Conservation (phyloP, 2,113 vertebrate species). For the Baryphthengus martii region DNA sequence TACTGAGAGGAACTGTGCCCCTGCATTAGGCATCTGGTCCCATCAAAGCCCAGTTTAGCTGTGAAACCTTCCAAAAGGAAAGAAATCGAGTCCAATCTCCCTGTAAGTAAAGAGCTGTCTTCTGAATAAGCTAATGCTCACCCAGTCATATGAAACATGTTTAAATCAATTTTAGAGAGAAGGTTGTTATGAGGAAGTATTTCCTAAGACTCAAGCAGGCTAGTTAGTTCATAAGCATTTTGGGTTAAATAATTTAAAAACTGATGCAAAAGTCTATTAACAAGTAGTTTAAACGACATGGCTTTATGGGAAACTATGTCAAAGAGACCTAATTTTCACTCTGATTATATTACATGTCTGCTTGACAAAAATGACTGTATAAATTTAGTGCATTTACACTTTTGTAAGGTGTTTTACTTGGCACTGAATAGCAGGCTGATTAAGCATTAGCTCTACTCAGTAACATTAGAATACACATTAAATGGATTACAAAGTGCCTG, state of each 20-base stretch:
- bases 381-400: slow-evolving; percentile 14
- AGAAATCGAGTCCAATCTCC: not conserved
- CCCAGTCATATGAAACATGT: not conserved
- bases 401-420: slow-evolving; percentile 37
- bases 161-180: not conserved
- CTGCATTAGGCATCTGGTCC: not conserved
- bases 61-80: not conserved
- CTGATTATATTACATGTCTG: slow-evolving; percentile 35
- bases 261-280: slow-evolving; percentile 31
- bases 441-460: slow-evolving; percentile 44
- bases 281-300: not conserved
- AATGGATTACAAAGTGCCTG: not conserved
- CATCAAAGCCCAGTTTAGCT: not conserved
- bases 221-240: not conserved
- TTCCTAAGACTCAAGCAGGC: not conserved
- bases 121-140: not conserved
- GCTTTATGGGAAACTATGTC: slow-evolving; percentile 36
- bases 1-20: not conserved
- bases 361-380: not conserved
- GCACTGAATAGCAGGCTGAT: slow-evolving; percentile 36
- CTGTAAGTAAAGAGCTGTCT: not conserved
- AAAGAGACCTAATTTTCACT: slow-evolving; percentile 40
- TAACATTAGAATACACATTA: not conserved
- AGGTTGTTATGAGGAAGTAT: not conserved
- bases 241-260: slow-evolving; percentile 41